A percentile compares a stretch with the other conserved stretches of the same genome.
phyloP scores from a whole-genome alignment of 2,113 vertebrate genomes.

The Apus apus region DNA sequence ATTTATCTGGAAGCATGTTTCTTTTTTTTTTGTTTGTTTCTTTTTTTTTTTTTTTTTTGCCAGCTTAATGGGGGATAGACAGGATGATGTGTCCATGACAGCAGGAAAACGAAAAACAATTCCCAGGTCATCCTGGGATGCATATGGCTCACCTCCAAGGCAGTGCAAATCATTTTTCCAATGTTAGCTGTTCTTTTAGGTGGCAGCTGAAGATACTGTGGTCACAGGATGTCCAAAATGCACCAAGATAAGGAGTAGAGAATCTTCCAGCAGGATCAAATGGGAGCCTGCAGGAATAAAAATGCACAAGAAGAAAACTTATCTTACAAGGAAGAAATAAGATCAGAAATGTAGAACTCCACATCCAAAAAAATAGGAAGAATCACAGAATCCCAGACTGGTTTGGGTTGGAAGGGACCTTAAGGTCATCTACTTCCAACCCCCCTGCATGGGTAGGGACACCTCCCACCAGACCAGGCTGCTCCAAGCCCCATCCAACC shows the following conservation, averaged over 20 bases:
- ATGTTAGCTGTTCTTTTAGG: accelerated
- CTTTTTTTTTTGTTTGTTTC: no score
- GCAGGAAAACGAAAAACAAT: not conserved
- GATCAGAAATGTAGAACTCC: not conserved
- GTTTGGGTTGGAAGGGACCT: no score
- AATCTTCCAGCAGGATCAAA: not conserved
- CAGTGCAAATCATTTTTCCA: not conserved
- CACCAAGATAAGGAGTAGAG: not conserved
- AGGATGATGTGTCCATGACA: not conserved
- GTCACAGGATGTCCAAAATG: not conserved
- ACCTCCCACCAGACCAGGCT: no score
- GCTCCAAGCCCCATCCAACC: no score
- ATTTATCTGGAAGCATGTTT: not conserved
- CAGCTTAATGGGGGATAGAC: not conserved
- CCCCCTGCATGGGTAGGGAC: no score
- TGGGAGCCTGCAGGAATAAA: not conserved
- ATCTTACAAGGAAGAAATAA: not conserved
- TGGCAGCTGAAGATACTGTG: not conserved
- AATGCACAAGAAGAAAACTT: not conserved
- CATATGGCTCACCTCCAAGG: not conserved
- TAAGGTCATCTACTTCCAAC: no score
- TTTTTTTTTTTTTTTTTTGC: not conserved
- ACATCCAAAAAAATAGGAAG: not conserved
- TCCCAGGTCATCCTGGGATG: not conserved
- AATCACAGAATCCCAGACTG: not conserved